Conservation (phyloP, 2,797 vertebrate genomes). For the Tachyglossus aculeatus region DNA sequence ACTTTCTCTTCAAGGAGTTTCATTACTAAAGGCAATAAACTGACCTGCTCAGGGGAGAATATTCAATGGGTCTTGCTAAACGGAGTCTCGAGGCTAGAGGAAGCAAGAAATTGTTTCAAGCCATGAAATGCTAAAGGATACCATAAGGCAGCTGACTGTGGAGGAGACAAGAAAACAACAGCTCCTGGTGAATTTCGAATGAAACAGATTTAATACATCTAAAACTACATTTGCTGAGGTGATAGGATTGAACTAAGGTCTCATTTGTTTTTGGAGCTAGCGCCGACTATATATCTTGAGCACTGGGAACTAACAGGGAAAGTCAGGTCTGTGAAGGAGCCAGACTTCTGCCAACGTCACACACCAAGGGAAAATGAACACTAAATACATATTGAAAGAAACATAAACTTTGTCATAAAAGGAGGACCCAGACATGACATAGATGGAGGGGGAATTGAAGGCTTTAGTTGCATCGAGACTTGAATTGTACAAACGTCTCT, state of each 20-base stretch:
- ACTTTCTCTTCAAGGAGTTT: constrained; percentile 3
- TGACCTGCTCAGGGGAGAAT: background rate
- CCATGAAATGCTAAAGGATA: background rate
- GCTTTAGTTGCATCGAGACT: too few species aligned
- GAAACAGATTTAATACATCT: background rate
- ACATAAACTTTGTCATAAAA: background rate
- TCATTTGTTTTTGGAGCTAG: background rate
- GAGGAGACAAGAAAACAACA: too few species aligned
- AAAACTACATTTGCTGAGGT: background rate
- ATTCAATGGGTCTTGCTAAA: background rate
- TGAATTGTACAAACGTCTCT: too few species aligned
- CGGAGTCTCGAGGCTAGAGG: constrained; percentile 7
- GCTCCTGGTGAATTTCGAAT: background rate
- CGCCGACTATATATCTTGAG: background rate
- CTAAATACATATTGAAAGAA: background rate
- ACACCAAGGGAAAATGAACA: background rate
- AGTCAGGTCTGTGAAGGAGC: background rate
- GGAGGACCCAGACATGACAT: too few species aligned
- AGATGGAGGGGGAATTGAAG: too few species aligned
- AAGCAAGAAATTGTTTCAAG: background rate
- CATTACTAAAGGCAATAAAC: background rate
- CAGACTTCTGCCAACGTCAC: background rate
- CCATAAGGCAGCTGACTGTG: background rate
- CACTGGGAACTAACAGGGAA: background rate
- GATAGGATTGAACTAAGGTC: background rate